Conservation (phyloP, 2,888 invertebrate species). For the Meghimatium bilineatum region DNA sequence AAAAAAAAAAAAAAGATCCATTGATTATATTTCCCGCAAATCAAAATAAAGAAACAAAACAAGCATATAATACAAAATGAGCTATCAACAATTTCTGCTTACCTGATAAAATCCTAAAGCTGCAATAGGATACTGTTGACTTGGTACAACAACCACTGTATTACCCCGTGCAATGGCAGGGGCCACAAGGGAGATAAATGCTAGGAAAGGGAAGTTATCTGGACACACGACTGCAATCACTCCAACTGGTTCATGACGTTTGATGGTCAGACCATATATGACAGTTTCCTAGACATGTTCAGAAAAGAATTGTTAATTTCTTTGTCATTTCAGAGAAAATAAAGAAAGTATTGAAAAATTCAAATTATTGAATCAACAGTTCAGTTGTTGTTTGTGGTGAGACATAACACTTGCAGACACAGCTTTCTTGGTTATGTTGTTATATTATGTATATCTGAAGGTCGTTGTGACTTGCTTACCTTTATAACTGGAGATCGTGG, state of each 20-base stretch:
- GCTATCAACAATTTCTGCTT: not conserved
- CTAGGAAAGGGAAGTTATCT: slow-evolving; percentile 76
- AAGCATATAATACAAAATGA: not conserved
- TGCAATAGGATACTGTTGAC: slow-evolving; percentile 75
- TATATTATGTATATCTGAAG: no score
- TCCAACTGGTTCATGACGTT: slow-evolving; percentile 77
- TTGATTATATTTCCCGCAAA: not conserved
- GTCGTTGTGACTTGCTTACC: no score
- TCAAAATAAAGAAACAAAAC: not conserved
- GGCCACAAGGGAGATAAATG: slow-evolving; percentile 77
- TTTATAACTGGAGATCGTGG: no score
- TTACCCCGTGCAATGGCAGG: slow-evolving; percentile 78
- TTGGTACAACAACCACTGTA: slow-evolving; percentile 76
- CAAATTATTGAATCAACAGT: no score
- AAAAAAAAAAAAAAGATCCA: not conserved
- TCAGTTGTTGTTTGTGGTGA: no score
- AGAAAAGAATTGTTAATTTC: not conserved
- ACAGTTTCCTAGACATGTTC: slow-evolving; percentile 67
- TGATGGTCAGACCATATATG: slow-evolving; percentile 76
- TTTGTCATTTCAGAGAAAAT: not conserved
- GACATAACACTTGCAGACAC: no score
- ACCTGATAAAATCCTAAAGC: slow-evolving; percentile 78
- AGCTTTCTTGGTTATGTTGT: no score
- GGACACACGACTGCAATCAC: slow-evolving; percentile 78
- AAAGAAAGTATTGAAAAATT: not conserved